These are phyloP conservation scores for Scophthalmus maximus DNA, from an alignment of 2,113 vertebrate genomes.

Conservation along the genomic window DNA sequence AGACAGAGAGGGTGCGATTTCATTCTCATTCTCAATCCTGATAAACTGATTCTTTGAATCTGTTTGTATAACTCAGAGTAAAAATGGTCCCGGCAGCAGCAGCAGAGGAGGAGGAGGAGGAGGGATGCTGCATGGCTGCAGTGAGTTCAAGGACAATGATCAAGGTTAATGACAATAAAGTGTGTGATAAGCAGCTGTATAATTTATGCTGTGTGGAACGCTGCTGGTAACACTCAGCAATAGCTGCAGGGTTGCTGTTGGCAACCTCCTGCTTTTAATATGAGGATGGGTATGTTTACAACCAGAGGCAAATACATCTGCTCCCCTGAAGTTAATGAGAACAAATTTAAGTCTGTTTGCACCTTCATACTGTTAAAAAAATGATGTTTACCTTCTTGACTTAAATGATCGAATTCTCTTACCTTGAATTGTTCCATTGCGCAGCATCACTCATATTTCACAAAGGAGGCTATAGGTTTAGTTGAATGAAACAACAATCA, in stretches of 20 bases:
- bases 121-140: neutral
- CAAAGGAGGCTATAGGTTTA: too few species aligned
- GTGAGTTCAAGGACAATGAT: constrained; percentile 17
- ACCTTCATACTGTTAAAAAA: neutral
- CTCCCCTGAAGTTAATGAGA: neutral
- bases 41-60: too few species aligned
- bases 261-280: neutral
- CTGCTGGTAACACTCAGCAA: neutral
- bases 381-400: too few species aligned
- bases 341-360: neutral
- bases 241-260: neutral
- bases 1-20: too few species aligned
- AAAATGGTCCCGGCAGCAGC: too few species aligned
- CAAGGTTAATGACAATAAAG: constrained; percentile 8
- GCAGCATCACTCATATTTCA: too few species aligned
- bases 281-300: neutral
- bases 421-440: too few species aligned
- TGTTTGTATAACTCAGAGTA: too few species aligned
- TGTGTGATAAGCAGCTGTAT: constrained; percentile 13
- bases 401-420: too few species aligned
- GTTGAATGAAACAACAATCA: too few species aligned
- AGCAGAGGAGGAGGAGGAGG: too few species aligned
- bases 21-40: too few species aligned
- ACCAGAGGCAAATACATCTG: neutral
- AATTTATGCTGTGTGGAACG: neutral